Evolutionary conservation across 1,140 invertebrate species (phyloP).

Genomic region (Aricia agestis): DNA sequence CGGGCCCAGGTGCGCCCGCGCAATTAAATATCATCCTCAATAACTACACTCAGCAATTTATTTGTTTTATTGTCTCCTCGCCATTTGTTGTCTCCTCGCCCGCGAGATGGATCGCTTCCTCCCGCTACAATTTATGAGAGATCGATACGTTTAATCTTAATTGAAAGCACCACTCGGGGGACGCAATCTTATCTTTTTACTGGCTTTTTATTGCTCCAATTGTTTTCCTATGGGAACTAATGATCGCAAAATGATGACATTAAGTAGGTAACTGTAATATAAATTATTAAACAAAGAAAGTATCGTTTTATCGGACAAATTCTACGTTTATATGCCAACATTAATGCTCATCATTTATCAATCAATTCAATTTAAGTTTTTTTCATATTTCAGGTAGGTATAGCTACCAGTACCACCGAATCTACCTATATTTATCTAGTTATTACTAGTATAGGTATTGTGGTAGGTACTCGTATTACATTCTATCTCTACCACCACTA

Average conservation of each 20-base stretch:
- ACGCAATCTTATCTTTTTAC: conserved; percentile 52
- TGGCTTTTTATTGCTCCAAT: conserved; percentile 37
- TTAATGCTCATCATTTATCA: too few relatives aligned
- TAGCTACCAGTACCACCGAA: too few relatives aligned
- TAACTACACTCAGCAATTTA: conserved; percentile 51
- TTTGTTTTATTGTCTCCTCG: conserved; percentile 56
- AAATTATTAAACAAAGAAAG: too few relatives aligned
- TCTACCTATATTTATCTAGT: too few relatives aligned
- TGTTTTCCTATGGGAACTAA: conserved; percentile 49
- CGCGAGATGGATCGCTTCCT: conserved; percentile 30
- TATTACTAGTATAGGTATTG: too few relatives aligned
- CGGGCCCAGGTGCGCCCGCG: conserved; percentile 60
- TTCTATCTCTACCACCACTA: too few relatives aligned
- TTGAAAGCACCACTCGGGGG: conserved; percentile 48
- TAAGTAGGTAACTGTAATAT: not conserved
- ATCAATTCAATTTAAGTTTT: too few relatives aligned
- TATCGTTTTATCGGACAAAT: too few relatives aligned
- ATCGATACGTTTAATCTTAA: conserved; percentile 50
- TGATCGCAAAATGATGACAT: not conserved
- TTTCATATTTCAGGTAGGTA: too few relatives aligned
- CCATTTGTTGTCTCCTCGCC: conserved; percentile 16
- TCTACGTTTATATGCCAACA: too few relatives aligned
- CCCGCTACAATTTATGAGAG: conserved; percentile 40
- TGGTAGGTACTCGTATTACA: too few relatives aligned
- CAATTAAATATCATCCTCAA: conserved; percentile 67